Evolutionary conservation across 2,113 vertebrate genomes (phyloP).

Genomic region (Cepphus grylle): DNA sequence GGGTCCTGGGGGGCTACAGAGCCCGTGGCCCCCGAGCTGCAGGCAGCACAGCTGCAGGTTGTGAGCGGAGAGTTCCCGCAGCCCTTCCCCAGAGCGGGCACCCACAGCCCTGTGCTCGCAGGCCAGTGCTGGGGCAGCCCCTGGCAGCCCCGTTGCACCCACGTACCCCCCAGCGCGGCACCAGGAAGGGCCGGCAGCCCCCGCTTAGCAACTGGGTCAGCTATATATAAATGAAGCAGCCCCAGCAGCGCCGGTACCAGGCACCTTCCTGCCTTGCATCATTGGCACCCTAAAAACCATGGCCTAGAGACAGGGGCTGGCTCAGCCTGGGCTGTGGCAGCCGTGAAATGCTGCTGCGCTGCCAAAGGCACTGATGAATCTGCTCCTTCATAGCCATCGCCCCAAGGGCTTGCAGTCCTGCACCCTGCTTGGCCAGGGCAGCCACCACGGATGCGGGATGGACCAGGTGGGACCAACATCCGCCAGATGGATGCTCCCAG

Average conservation of each 20-base stretch:
- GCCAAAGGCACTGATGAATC: neutral
- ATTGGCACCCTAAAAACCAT: conserved; percentile 39
- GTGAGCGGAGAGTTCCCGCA: neutral
- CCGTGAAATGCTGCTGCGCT: fast-evolving
- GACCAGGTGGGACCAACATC: neutral
- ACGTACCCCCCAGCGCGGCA: neutral
- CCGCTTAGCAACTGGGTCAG: conserved; percentile 34
- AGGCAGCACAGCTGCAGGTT: neutral
- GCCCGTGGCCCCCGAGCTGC: neutral
- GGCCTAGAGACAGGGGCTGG: neutral
- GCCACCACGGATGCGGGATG: fast-evolving
- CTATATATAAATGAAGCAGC: conserved; percentile 12
- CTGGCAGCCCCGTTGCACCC: neutral
- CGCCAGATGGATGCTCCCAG: fast-evolving
- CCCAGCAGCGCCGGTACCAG: neutral
- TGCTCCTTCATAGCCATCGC: fast-evolving
- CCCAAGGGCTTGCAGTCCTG: neutral
- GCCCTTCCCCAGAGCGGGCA: neutral
- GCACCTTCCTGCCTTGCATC: conserved; percentile 42
- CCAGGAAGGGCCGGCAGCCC: neutral
- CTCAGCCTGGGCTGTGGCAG: neutral
- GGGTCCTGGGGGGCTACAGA: neutral
- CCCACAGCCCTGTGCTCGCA: neutral
- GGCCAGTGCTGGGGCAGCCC: neutral
- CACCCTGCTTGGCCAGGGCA: fast-evolving